Conservation (phyloP, 2,797 vertebrate species). For the Allobates femoralis region DNA sequence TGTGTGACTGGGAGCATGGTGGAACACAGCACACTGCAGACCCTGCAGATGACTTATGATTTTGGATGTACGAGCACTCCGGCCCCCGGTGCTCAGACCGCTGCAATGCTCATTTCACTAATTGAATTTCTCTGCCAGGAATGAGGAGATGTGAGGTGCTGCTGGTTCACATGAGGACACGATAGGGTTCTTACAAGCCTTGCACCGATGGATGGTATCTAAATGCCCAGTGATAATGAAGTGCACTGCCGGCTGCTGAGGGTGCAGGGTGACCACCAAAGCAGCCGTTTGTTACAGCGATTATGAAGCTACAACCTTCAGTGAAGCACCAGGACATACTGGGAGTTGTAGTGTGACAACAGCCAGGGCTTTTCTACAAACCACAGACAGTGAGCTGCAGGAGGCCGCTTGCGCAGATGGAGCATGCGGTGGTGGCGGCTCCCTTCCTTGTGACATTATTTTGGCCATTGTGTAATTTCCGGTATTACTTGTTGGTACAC, state of each 20-base stretch:
- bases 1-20: neutral
- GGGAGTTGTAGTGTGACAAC: neutral
- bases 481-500: constrained; percentile 91
- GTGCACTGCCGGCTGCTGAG: neutral
- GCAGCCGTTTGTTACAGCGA: no score
- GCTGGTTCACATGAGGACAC: neutral
- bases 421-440: constrained; percentile 92
- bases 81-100: neutral
- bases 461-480: constrained; percentile 89
- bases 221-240: neutral
- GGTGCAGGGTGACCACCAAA: neutral
- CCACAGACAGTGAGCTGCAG: neutral
- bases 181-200: neutral
- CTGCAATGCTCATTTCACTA: neutral
- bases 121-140: neutral
- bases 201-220: neutral
- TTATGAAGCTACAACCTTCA: neutral
- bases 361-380: neutral
- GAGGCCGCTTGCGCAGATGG: constrained; percentile 62
- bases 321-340: no score
- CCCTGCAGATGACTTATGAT: neutral
- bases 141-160: neutral
- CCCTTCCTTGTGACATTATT: no score
- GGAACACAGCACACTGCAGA: neutral
- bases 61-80: no score